phyloP scores from a whole-genome alignment of 1,140 invertebrate genomes.

The Ostrea edulis region DNA sequence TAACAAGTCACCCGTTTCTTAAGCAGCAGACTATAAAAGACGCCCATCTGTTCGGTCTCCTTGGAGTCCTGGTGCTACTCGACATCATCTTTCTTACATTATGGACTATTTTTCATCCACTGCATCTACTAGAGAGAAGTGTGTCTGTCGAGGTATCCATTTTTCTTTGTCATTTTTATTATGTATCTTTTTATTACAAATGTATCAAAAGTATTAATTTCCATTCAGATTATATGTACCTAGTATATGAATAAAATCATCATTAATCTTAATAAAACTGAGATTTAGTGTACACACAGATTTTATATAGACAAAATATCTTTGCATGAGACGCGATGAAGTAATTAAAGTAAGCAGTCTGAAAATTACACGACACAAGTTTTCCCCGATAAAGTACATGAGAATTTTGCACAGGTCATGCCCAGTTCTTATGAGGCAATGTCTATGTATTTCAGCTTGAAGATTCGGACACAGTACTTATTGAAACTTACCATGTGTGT shows the following conservation, averaged over 20 bases:
- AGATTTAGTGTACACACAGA: neutral
- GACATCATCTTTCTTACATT: conserved; percentile 54
- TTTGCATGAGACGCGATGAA: no score
- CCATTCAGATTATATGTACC: no score
- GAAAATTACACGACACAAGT: no score
- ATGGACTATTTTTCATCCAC: conserved; percentile 52
- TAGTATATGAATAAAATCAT: no score
- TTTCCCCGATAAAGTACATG: no score
- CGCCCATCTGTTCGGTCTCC: conserved; percentile 50
- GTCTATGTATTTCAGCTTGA: neutral
- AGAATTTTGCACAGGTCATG: no score
- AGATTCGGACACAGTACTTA: conserved; percentile 24
- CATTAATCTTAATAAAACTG: neutral
- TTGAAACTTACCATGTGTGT: conserved; percentile 21
- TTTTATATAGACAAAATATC: neutral
- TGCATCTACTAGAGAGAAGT: neutral
- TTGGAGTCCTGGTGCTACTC: conserved; percentile 45
- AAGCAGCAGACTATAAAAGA: conserved; percentile 57
- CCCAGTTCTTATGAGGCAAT: neutral
- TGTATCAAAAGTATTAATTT: neutral
- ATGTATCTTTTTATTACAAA: neutral
- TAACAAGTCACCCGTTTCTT: no score
- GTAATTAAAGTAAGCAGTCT: no score
- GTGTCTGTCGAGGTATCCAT: conserved; percentile 46
- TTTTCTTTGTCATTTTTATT: conserved; percentile 3